phyloP scores from a whole-genome alignment of 2,888 invertebrate genomes.

The Lordiphosa fenestrarum region DNA sequence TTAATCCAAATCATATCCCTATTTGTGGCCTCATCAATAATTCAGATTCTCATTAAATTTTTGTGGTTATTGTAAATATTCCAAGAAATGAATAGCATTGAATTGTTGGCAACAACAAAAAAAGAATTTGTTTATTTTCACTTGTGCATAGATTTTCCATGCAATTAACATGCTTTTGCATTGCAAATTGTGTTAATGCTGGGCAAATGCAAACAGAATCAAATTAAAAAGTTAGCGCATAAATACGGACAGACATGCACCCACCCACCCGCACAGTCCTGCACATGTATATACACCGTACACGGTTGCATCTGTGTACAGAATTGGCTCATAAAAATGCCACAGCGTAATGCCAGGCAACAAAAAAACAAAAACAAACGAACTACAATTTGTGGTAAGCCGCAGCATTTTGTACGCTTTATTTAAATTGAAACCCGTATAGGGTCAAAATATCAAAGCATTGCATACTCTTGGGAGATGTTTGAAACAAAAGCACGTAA shows the following conservation, averaged over 20 bases:
- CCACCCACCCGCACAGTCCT: not conserved
- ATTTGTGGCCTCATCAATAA: no score
- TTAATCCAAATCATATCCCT: no score
- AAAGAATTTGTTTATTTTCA: constrained; percentile 35
- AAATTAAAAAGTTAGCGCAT: constrained; percentile 25
- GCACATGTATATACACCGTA: constrained; percentile 7
- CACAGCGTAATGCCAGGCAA: constrained; percentile 25
- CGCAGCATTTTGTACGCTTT: no score
- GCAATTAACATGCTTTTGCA: constrained; percentile 52
- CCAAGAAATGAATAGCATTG: no score
- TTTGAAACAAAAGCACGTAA: no score
- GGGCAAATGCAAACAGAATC: constrained; percentile 34
- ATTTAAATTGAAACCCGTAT: no score
- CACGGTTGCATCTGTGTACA: constrained; percentile 5
- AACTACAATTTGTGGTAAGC: constrained; percentile 5
- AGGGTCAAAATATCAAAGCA: no score
- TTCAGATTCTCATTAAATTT: no score
- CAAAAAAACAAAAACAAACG: not conserved
- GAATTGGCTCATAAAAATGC: constrained; percentile 39
- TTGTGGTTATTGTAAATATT: no score
- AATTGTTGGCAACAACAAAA: not conserved
- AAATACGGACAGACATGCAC: constrained; percentile 8
- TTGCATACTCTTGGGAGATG: no score
- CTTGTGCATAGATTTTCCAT: constrained; percentile 42
- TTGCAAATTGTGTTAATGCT: constrained; percentile 60